Evolutionary conservation across 2,888 invertebrate genomes (phyloP).

Genomic region (Aphrophora alni): DNA sequence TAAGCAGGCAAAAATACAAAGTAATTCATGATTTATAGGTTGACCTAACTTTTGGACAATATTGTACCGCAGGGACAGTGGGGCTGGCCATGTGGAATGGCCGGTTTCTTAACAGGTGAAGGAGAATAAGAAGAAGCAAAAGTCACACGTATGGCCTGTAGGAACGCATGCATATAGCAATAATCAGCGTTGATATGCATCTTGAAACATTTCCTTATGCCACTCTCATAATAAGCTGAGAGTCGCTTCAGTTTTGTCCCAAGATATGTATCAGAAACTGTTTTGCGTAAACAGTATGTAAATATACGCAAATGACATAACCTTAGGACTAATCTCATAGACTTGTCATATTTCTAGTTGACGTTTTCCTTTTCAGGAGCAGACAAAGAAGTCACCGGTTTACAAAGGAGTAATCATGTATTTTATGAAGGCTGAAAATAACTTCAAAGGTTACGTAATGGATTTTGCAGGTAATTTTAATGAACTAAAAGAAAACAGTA

Average conservation of each 20-base stretch:
- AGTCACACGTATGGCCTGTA: slow-evolving; percentile 4
- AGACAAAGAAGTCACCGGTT: background rate
- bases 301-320: slow-evolving; percentile 1
- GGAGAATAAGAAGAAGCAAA: slow-evolving; percentile 2
- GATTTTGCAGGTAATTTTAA: too few relatives aligned
- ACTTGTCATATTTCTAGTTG: background rate
- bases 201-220: background rate
- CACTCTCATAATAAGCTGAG: background rate
- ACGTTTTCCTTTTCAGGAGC: slow-evolving; percentile 1
- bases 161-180: background rate
- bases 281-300: background rate
- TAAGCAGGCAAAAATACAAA: background rate
- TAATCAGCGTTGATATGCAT: background rate
- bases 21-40: background rate
- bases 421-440: background rate
- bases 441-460: background rate
- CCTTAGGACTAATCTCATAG: background rate
- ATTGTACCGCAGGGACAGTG: background rate
- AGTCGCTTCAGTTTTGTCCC: background rate
- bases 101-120: slow-evolving; percentile 2
- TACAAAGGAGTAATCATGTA: background rate
- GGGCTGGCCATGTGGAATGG: slow-evolving; percentile 5
- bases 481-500: too few relatives aligned
- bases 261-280: background rate
- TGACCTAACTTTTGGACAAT: slow-evolving; percentile 3